A percentile compares a stretch with the other conserved stretches of the same genome.
These are phyloP conservation scores for Amaurobius ferox DNA, from an alignment of 2,888 invertebrate genomes.

Conservation along the genomic window DNA sequence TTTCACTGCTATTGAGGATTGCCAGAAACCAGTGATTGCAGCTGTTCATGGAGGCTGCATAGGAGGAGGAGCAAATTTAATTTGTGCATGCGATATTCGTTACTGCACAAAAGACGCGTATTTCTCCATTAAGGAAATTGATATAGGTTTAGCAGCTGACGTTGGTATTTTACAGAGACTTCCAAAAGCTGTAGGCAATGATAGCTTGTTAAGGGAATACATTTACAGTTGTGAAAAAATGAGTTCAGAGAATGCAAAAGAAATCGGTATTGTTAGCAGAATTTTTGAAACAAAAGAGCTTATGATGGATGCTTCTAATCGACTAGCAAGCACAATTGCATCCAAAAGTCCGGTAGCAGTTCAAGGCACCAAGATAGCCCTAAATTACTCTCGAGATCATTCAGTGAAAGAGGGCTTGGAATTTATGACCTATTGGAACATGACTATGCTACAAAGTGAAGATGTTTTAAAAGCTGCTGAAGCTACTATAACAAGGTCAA, in stretches of 20 bases:
- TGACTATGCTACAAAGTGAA: constrained; percentile 79
- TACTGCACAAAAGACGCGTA: constrained; percentile 93
- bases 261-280: constrained; percentile 83
- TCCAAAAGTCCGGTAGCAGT: constrained; percentile 95
- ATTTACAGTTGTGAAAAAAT: constrained; percentile 91
- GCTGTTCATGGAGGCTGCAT: constrained; percentile 92
- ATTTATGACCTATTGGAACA: constrained; percentile 82
- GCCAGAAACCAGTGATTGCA: constrained; percentile 92
- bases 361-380: constrained; percentile 89
- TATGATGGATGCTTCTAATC: constrained; percentile 84
- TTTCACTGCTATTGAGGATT: constrained; percentile 90
- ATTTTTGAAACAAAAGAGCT: constrained; percentile 84
- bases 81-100: constrained; percentile 93
- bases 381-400: constrained; percentile 92
- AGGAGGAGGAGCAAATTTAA: constrained; percentile 93
- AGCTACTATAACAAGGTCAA: constrained; percentile 85
- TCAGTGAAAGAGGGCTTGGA: constrained; percentile 91
- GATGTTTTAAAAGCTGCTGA: constrained; percentile 85
- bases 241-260: constrained; percentile 85
- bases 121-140: constrained; percentile 90
- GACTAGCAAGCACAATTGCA: constrained; percentile 88
- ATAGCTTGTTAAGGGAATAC: constrained; percentile 91
- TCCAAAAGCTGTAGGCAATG: constrained; percentile 92
- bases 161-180: constrained; percentile 95
- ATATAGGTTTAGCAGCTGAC: constrained; percentile 92